Percentiles rank a stretch among this genome's conserved stretches.
These are phyloP conservation scores for Malurus leucopterus DNA, from an alignment of 2,797 vertebrate species.

Conservation along the genomic window DNA sequence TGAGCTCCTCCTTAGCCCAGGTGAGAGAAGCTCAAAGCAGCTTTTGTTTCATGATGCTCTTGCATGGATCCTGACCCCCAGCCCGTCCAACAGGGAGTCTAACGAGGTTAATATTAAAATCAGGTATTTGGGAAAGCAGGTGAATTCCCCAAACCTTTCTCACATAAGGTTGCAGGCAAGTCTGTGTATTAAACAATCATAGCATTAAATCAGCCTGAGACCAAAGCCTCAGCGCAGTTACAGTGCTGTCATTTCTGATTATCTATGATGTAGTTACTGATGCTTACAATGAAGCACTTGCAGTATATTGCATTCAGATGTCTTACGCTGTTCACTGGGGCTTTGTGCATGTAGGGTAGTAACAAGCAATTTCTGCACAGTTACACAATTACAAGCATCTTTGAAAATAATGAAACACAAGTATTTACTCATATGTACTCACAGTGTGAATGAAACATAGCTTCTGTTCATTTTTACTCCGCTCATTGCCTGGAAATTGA, in stretches of 20 bases:
- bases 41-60: background rate
- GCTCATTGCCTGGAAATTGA: background rate
- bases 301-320: background rate
- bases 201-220: background rate
- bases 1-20: background rate
- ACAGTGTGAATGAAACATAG: background rate
- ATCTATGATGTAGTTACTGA: background rate
- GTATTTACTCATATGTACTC: background rate
- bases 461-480: background rate
- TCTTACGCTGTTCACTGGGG: background rate
- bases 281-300: background rate
- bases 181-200: background rate
- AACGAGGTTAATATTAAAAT: background rate
- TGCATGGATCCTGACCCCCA: background rate
- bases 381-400: background rate
- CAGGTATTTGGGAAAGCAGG: background rate
- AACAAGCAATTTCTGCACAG: background rate
- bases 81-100: fast-evolving
- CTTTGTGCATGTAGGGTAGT: background rate
- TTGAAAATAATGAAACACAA: background rate
- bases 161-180: background rate
- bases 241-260: background rate
- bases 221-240: background rate
- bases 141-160: background rate
- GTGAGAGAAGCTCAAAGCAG: background rate